Conservation (phyloP, 37 sponge, comb jelly and placozoan genomes). For the Lycopodina hypogea region DNA sequence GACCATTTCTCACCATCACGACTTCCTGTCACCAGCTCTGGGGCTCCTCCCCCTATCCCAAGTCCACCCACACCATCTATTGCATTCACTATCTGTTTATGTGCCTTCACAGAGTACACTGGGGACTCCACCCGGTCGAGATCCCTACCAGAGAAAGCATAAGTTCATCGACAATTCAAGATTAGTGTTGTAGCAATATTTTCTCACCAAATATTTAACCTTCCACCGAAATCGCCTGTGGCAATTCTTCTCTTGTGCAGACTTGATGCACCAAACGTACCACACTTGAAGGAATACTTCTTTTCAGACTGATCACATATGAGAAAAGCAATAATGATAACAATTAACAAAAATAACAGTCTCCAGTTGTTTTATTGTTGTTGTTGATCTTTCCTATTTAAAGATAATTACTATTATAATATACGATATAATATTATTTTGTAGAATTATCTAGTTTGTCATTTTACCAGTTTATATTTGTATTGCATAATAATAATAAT, state of each 20-base stretch:
- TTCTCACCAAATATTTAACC: slow-evolving; percentile 86
- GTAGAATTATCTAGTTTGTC: too few relatives aligned
- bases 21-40: slow-evolving; percentile 96
- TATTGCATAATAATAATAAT: too few relatives aligned
- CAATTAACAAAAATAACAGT: not conserved
- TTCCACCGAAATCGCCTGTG: slow-evolving; percentile 91
- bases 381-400: too few relatives aligned
- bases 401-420: too few relatives aligned
- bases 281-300: slow-evolving; percentile 86
- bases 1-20: slow-evolving; percentile 80
- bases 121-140: slow-evolving; percentile 77
- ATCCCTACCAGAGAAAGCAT: slow-evolving; percentile 55
- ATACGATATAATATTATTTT: too few relatives aligned
- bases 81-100: slow-evolving; percentile 81
- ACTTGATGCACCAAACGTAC: slow-evolving; percentile 90
- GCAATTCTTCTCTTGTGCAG: slow-evolving; percentile 92
- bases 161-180: too few relatives aligned
- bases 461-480: too few relatives aligned
- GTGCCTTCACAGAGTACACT: slow-evolving; percentile 87
- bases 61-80: slow-evolving; percentile 96
- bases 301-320: slow-evolving; percentile 74
- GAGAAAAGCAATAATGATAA: not conserved
- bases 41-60: slow-evolving; percentile 99
- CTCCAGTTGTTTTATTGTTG: too few relatives aligned
- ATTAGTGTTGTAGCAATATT: not conserved